These are phyloP conservation scores for Passer domesticus DNA, from an alignment of 2,113 vertebrate species.

Conservation along the genomic window DNA sequence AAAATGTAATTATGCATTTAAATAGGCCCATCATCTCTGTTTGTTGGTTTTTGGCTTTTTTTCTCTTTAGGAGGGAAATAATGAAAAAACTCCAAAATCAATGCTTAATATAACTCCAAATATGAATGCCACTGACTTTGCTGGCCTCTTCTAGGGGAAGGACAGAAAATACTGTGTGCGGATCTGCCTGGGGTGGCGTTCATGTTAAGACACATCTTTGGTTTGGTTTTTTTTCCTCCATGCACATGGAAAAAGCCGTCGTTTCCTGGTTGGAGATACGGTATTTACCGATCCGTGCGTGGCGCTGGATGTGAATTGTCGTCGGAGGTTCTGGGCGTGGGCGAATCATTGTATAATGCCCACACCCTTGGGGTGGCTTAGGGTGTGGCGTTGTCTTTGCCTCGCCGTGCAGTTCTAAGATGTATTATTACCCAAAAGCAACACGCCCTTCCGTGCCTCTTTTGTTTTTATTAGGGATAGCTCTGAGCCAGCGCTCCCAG, in stretches of 20 bases:
- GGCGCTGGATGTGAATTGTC: slow-evolving; percentile 30
- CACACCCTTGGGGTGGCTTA: slow-evolving; percentile 33
- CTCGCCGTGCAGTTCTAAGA: slow-evolving; percentile 32
- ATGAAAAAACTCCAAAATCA: not conserved
- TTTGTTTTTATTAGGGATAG: slow-evolving; percentile 41
- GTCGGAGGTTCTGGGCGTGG: slow-evolving; percentile 39
- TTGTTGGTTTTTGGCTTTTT: not conserved
- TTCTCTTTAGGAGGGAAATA: not conserved
- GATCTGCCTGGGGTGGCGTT: not conserved
- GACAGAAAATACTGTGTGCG: not conserved
- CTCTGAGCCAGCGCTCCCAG: not conserved
- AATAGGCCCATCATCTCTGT: not conserved
- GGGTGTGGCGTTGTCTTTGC: slow-evolving; percentile 46
- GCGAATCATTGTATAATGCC: slow-evolving; percentile 50
- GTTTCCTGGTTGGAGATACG: not conserved
- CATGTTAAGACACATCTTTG: not conserved
- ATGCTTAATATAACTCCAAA: not conserved
- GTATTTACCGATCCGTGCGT: not conserved
- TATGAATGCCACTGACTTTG: not conserved
- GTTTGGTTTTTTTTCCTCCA: not conserved
- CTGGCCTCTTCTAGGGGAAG: not conserved
- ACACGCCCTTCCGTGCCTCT: not conserved
- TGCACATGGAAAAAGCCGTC: not conserved
- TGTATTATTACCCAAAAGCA: slow-evolving; percentile 33
- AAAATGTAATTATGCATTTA: slow-evolving; percentile 26